These are phyloP conservation scores for Macrophya alboannulata DNA, from an alignment of 2,888 invertebrate species.

Conservation along the genomic window DNA sequence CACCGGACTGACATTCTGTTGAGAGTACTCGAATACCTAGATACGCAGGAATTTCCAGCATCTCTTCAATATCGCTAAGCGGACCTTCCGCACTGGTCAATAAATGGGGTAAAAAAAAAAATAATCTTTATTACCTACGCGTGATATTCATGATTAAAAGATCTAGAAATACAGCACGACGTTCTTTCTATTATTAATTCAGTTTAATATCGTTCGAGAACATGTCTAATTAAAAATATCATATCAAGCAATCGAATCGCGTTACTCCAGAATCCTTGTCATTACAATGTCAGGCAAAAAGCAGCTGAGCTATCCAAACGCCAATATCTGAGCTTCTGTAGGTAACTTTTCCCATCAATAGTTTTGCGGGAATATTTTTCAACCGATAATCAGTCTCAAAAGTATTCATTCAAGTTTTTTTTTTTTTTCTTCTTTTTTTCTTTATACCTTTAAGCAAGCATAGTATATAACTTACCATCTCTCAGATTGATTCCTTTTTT, in stretches of 20 bases:
- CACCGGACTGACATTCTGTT: slow-evolving; percentile 26
- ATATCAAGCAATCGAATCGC: background rate
- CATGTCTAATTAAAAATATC: background rate
- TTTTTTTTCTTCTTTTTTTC: background rate
- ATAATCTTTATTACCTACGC: background rate
- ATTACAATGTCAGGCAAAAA: background rate
- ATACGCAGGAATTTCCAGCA: slow-evolving; percentile 17
- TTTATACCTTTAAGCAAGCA: background rate
- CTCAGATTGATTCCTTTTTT: slow-evolving; percentile 18
- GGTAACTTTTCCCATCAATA: slow-evolving; percentile 36
- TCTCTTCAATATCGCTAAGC: slow-evolving; percentile 25
- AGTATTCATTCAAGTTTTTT: slow-evolving; percentile 32
- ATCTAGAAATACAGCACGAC: no score
- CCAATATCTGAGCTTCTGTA: background rate
- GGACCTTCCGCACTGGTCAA: background rate
- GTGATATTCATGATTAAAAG: slow-evolving; percentile 5
- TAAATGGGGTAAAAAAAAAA: slow-evolving; percentile 22
- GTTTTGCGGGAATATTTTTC: slow-evolving; percentile 28
- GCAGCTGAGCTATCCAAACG: background rate
- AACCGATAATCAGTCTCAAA: slow-evolving; percentile 17
- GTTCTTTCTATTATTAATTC: no score
- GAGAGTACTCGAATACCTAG: slow-evolving; percentile 32
- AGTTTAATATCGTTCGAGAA: background rate
- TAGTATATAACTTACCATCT: background rate
- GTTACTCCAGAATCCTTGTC: background rate